Evolutionary conservation across 2,113 vertebrate genomes (phyloP).

Genomic region (Carollia perspicillata): DNA sequence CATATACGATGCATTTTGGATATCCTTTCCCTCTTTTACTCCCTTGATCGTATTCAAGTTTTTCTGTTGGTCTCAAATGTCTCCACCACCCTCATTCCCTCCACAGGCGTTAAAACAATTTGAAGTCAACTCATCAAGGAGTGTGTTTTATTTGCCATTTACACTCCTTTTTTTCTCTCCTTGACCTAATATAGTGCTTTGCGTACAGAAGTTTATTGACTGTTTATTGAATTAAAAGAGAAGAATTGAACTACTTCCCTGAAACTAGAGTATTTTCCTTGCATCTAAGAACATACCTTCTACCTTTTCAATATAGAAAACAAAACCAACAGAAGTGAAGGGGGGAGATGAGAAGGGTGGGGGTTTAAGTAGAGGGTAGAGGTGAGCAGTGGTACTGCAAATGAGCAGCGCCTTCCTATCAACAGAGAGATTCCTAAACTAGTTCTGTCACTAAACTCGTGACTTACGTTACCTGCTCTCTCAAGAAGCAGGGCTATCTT

Average conservation of each 20-base stretch:
- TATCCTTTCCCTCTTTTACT: neutral
- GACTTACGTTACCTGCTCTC: neutral
- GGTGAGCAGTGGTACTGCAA: neutral
- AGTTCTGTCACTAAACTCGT: neutral
- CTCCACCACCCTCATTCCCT: accelerated
- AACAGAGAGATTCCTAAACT: too few species aligned
- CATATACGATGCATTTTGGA: neutral
- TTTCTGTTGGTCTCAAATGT: neutral
- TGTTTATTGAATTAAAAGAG: neutral
- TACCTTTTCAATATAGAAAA: neutral
- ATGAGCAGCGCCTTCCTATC: accelerated
- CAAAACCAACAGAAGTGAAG: neutral
- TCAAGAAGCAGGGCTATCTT: neutral
- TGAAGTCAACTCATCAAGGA: neutral
- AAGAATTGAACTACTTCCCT: neutral
- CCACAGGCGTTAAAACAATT: neutral
- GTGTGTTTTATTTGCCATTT: neutral
- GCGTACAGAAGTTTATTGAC: neutral
- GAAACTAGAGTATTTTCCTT: neutral
- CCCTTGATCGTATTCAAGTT: neutral
- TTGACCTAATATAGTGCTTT: neutral
- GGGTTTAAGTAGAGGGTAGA: accelerated
- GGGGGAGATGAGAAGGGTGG: neutral
- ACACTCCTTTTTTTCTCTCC: neutral
- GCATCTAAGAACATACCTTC: neutral